Evolutionary conservation across 2,113 vertebrate genomes (phyloP), one percentile per base, ranked within the genome.

Genomic region (Oriolus oriolus): DNA sequence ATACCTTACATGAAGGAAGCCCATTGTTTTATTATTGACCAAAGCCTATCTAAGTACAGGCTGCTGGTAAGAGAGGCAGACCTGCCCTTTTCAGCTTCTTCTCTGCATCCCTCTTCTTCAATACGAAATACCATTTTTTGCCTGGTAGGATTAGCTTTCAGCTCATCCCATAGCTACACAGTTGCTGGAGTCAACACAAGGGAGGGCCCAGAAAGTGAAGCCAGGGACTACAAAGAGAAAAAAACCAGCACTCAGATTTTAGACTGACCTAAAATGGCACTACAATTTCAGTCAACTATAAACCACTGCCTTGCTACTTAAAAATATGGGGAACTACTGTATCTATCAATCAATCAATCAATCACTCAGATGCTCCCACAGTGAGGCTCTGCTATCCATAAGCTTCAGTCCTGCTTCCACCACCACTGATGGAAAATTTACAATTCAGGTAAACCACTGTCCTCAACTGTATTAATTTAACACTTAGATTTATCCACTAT

Each of bases 31-130:
- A 78, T 22, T 95, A 91, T 52, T 84, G 76, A 44, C 64, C 74
- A 87, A 81, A 96, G 89, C 56, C 68, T 59, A 76, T 22, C 35
- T 95, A 96, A 92, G 27, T 76, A 93, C 45, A 92, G 89, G 80
- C 68, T 90, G 63, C 64, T 75, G 68, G 54, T 37, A 35, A 41
- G 70, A 83, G 53, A 73, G 56, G 59, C 71, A 59, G 56, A 59
- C 60, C 89, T 95, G 86, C 71, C 83, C 80, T 52, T 42, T 39
- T 69, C 77, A 81, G 41, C 56, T 80, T 74, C 78, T 82, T 9
- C 15, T 16, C 45, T 45, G 21, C 35, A 80, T 57, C 75, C 42
- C n/a, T 52, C 71, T 68, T 35, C 75, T 57, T 59, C 83, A 50
- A 15, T 0, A 42, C 22, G 70, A 86, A 87, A 69, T 31, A 2